Conservation (phyloP, 2,113 vertebrate genomes). For the Triplophysa dalaica region DNA sequence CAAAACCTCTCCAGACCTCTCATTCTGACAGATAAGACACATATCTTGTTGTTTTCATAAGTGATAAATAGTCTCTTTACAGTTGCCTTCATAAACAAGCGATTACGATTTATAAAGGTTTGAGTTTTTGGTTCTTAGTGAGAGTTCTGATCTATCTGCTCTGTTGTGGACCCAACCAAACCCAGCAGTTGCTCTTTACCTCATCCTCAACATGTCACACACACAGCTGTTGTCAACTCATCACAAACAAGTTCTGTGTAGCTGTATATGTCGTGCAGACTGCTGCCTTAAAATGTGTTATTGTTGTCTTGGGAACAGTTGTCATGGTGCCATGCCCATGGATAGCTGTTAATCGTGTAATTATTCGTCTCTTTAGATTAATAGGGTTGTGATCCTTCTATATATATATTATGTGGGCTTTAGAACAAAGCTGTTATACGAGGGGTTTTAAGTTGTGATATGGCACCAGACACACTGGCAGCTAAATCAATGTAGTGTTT, state of each 20-base stretch:
- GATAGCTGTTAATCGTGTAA: slow-evolving; percentile 16
- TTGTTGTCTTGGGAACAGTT: slow-evolving; percentile 18
- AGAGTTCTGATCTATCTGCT: slow-evolving; percentile 5
- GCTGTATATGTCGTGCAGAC: slow-evolving; percentile 32
- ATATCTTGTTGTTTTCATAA: neutral
- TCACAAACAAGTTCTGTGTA: slow-evolving; percentile 52
- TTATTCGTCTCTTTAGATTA: slow-evolving; percentile 1
- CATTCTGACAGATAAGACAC: neutral
- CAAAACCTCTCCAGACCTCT: no score
- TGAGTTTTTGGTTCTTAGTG: neutral
- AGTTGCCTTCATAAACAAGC: neutral
- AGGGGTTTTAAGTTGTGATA: neutral
- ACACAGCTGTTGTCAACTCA: neutral
- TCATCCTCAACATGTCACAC: slow-evolving; percentile 42
- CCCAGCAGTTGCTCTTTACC: slow-evolving; percentile 39
- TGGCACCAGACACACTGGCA: neutral
- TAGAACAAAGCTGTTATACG: neutral
- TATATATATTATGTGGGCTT: neutral
- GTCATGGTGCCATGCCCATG: slow-evolving; percentile 27
- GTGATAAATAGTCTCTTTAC: neutral
- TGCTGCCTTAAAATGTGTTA: slow-evolving; percentile 5
- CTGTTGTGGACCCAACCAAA: slow-evolving; percentile 14
- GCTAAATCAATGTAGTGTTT: slow-evolving; percentile 6
- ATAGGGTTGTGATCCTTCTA: neutral
- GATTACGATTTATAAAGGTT: neutral